Percentiles rank a stretch among this genome's conserved stretches.
These are phyloP conservation scores for Sepioteuthis lessoniana DNA, from an alignment of 2,888 invertebrate genomes.

Conservation along the genomic window DNA sequence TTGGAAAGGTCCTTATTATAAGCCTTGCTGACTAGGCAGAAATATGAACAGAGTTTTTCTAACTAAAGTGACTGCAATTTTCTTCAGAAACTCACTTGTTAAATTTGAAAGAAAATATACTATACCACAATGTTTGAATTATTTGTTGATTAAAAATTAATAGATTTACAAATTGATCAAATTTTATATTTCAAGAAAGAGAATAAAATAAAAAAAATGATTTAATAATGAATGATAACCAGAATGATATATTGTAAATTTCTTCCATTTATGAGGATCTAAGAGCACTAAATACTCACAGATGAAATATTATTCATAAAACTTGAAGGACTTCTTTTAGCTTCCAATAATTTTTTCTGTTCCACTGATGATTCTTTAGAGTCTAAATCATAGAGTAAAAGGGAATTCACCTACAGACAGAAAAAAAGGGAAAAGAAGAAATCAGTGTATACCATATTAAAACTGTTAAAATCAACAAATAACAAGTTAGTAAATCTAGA, in stretches of 20 bases:
- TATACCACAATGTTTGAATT: no score
- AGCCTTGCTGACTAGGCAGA: no score
- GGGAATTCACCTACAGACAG: background rate
- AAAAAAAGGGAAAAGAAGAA: background rate
- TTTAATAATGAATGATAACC: no score
- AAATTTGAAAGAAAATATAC: no score
- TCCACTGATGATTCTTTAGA: background rate
- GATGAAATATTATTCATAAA: background rate
- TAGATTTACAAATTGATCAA: background rate
- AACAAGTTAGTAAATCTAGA: background rate
- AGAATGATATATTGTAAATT: no score
- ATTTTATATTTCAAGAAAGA: background rate
- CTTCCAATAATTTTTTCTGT: background rate
- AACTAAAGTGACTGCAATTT: no score
- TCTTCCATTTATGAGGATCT: background rate
- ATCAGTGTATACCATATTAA: background rate
- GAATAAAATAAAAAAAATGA: background rate
- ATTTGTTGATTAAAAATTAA: no score
- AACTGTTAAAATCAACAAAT: background rate
- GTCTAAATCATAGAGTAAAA: background rate
- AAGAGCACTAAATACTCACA: background rate
- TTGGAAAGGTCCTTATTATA: no score
- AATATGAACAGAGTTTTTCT: no score
- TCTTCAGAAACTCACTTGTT: no score
- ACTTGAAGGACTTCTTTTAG: background rate